Evolutionary conservation across 1,140 invertebrate genomes (phyloP), one percentile per base, ranked within the genome.

Genomic region (Polypedilum pembai): DNA sequence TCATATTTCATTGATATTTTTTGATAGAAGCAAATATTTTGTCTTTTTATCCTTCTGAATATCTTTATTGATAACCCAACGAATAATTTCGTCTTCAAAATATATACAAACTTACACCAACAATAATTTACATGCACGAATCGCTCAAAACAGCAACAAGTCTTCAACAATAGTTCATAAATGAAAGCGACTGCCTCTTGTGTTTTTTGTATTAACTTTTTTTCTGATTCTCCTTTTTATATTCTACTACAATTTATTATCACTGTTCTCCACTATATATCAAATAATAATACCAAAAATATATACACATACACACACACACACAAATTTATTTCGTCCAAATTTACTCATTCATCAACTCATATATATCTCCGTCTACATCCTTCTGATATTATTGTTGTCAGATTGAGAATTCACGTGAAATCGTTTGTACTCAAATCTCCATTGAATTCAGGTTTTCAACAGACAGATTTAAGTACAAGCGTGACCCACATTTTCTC

Each of bases 261-360:
- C n/a, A 56, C 45, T 4, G 12, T n/a, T 56, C n/a, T n/a, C n/a
- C 45, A n/a, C 45, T 56, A n/a, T 12, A 56, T 56, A 56, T 33
- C 2, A 33, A 33, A 33, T 33, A 33, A n/a, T n/a, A 33, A 33
- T 33, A 33, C 24, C 24, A 33, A 33, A 33, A 3, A 5, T 33
- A 1, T 33, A 33, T 5, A 33, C 5, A 33, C 5, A 33, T 33
- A 33, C 24, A 33, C 24, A 33, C 24, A 33, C 24, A 3, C 24
- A 33, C 24, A 56, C 15, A n/a, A n/a, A 12, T 56, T 56, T n/a
- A 56, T 56, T 56, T 56, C 45, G 45, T 56, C 45, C 45, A 56
- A 56, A 56, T 56, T 56, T n/a, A 56, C n/a, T 56, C 45, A 56
- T 56, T 56, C 10, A 56, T n/a, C n/a, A 12, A 45, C 41, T 45